phyloP scores from a whole-genome alignment of 2,797 vertebrate species.

The Ataeniobius toweri region DNA sequence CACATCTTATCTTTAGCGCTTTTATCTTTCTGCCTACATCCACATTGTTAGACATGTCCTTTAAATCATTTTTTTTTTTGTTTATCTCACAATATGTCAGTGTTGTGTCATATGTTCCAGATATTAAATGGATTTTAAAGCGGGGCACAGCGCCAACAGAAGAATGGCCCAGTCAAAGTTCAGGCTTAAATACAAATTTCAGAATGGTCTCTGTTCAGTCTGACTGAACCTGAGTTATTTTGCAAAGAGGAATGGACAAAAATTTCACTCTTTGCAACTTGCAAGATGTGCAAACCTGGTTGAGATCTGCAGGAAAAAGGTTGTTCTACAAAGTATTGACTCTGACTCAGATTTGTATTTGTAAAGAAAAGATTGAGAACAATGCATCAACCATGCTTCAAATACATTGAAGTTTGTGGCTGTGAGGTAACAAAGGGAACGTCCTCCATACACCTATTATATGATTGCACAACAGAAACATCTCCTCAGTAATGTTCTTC shows the following conservation, averaged over 20 bases:
- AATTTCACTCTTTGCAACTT: not conserved
- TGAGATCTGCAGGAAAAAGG: not conserved
- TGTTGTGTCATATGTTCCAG: no score
- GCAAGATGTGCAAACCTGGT: not conserved
- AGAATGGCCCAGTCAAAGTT: not conserved
- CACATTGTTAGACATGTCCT: no score
- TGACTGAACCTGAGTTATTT: not conserved
- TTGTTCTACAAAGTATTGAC: not conserved
- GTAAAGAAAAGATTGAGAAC: not conserved
- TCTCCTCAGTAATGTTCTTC: not conserved
- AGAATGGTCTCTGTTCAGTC: not conserved
- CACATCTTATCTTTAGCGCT: no score
- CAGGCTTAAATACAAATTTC: not conserved
- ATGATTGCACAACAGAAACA: not conserved
- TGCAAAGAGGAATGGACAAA: not conserved
- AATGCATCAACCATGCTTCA: not conserved
- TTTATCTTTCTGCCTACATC: no score
- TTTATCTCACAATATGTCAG: no score
- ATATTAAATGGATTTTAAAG: no score
- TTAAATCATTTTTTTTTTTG: no score
- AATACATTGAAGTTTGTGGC: not conserved
- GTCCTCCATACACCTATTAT: not conserved
- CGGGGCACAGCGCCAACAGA: no score
- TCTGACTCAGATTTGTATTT: not conserved
- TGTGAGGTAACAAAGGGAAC: not conserved